Conservation (phyloP, 2,797 vertebrate genomes). For the Cirrhinus mrigala region DNA sequence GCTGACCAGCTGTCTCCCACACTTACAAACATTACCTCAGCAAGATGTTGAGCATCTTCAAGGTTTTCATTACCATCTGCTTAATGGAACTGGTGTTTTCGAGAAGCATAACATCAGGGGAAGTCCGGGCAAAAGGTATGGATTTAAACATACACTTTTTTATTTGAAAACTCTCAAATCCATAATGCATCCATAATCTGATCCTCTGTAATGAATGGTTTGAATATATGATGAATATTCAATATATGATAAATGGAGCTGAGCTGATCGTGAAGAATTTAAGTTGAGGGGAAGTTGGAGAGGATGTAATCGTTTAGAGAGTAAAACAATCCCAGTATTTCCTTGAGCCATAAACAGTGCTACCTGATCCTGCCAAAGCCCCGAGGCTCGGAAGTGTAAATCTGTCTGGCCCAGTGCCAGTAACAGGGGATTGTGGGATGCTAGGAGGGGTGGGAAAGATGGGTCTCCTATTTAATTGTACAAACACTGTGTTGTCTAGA, state of each 20-base stretch:
- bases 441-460: constrained; percentile 34
- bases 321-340: constrained; percentile 64
- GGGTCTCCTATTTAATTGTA: constrained; percentile 51
- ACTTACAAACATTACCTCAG: constrained; percentile 46
- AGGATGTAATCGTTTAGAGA: constrained; percentile 59
- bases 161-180: neutral
- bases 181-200: neutral
- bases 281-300: constrained; percentile 63
- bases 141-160: neutral
- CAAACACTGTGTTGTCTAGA: constrained; percentile 53
- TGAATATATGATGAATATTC: neutral
- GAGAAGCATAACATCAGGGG: constrained; percentile 55
- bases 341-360: constrained; percentile 71
- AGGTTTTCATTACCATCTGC: constrained; percentile 69
- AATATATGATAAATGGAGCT: constrained; percentile 1
- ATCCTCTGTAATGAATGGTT: constrained; percentile 1
- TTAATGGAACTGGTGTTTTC: constrained; percentile 58
- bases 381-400: constrained; percentile 80
- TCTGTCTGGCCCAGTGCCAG: constrained; percentile 74
- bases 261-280: constrained; percentile 55
- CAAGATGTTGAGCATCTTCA: constrained; percentile 72
- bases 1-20: constrained; percentile 60
- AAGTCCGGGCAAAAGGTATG: constrained; percentile 72
- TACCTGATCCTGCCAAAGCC: constrained; percentile 74
- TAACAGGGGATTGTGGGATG: constrained; percentile 54